Base-by-base conservation (phyloP, 2,888 invertebrate species). In the Poecilus cupreus region DNA sequence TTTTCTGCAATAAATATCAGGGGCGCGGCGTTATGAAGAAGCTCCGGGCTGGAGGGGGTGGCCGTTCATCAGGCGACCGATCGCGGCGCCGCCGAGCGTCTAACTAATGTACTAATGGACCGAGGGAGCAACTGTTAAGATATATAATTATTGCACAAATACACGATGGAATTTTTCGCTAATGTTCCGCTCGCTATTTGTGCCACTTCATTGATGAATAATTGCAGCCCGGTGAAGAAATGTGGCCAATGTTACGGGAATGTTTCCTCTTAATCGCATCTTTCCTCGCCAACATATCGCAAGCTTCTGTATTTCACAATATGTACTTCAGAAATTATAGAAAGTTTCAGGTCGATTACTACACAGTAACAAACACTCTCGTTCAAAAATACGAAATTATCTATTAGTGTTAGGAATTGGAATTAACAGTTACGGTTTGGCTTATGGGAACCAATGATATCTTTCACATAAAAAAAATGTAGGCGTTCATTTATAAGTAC, bases 111-210 rank as follows among this genome's bases (percentile, higher is more conserved):
- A 64, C 79, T 79, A 79, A 79, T 79, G 79, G 79, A 68, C 49
- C 18, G 24, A 46, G 49, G 72, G 72, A 68, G 26, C 24, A 57
- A 57, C 76, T 79, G 68, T 79, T 79, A 79, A 79, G 79, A 79
- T 79, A 79, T 79, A 79, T 79, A 79, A 79, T 79, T 79, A 79
- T 79, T 79, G 79, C 79, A 39, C 76, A 76, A 76, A 76, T 76
- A 76, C 76, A 54, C 54, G 76, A 57, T 54, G 76, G 51, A 75
- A 75, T 75, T 75, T 75, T 75, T 51, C 51, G 75, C 75, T 75
- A 75, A 75, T 75, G 75, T 20, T 49, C 51, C 26, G 1, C 57
- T 39, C 13, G 46, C 57, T 37, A 54, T 76, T 76, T 75, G 54
- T 76, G 37, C 20, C 76, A 76, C 57, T 78, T 77, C 64, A 78